Percentiles rank a stretch among this genome's conserved stretches.
phyloP scores from a whole-genome alignment of 2,113 vertebrate species.

The Apteryx mantelli region DNA sequence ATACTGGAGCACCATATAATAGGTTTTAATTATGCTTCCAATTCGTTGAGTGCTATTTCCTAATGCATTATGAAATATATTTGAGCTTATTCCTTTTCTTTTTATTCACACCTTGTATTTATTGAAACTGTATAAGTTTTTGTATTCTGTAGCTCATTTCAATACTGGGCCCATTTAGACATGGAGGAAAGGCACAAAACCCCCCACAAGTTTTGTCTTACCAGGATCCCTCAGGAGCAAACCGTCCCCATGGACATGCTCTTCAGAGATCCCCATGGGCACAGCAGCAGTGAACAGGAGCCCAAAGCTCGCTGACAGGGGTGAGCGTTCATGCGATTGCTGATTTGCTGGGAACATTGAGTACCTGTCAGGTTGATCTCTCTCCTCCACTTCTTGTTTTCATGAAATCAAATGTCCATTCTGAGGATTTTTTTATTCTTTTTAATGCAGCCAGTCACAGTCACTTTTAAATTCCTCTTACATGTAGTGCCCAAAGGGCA shows the following conservation, averaged over 20 bases:
- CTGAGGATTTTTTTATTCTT: neutral
- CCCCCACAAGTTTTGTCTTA: fast-evolving
- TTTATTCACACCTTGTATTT: neutral
- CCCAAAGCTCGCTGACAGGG: neutral
- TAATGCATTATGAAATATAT: too few relatives aligned
- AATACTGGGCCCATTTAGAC: fast-evolving
- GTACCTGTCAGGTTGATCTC: neutral
- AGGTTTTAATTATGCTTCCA: neutral
- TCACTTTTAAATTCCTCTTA: neutral
- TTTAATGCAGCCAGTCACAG: neutral
- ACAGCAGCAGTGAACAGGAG: neutral
- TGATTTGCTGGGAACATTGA: neutral
- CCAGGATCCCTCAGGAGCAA: neutral
- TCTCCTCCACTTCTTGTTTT: neutral
- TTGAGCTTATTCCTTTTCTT: neutral
- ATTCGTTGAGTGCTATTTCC: neutral
- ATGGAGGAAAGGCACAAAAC: neutral
- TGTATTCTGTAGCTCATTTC: neutral
- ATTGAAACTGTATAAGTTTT: neutral
- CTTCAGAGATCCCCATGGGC: neutral
- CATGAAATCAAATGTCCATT: neutral
- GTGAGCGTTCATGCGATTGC: neutral
- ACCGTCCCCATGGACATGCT: neutral
- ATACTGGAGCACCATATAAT: neutral
- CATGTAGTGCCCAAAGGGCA: neutral